Evolutionary conservation across 2,113 vertebrate species (phyloP), one percentile per base, ranked within the genome.

Genomic region (Cyanoderma ruficeps): DNA sequence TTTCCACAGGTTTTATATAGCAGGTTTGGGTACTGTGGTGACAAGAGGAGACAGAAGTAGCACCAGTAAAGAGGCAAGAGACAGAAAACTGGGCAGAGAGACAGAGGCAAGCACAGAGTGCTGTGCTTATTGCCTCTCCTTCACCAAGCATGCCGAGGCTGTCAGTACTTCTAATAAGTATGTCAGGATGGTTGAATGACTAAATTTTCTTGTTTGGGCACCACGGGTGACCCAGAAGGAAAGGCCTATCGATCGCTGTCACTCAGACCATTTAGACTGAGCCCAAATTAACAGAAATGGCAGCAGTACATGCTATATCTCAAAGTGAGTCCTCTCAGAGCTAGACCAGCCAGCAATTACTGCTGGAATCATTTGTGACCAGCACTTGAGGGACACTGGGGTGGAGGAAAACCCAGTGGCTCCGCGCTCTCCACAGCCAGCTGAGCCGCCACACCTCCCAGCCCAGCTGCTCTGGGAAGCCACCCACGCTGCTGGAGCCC

Each of bases 31-130:
- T 11, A 46, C 37, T 20, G 21, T 7, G 13, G 30, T 56, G 35
- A 55, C 37, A 67, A 60, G 12, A n/a, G 6, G 15, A 25, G 27
- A 31, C 33, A 87, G 27, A 83, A 56, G 4, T 0, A 42, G 19
- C 27, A 68, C 5, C 30, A 28, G 15, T 7, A 28, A 37, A 76
- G 27, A 35, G 56, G 33, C 4, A 56, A 79, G 33, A 56, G 59
- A 83, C 12, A 79, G 55, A 87, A 87, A 68, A 63, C 0, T 0
- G 1, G 23, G 8, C 33, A 78, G 39, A 52, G 22, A 75, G 19
- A 20, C 0, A 1, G n/a, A 61, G 18, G 28, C 23, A 72, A 47
- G 9, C 10, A 9, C 2, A 42, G 28, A 41, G 42, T 0, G 11
- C 37, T 78, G 23, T 50, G n/a, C 18, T 50, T 25, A 42, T 0